Evolutionary conservation across 1,140 invertebrate genomes (phyloP).

Genomic region (Eueides isabella): DNA sequence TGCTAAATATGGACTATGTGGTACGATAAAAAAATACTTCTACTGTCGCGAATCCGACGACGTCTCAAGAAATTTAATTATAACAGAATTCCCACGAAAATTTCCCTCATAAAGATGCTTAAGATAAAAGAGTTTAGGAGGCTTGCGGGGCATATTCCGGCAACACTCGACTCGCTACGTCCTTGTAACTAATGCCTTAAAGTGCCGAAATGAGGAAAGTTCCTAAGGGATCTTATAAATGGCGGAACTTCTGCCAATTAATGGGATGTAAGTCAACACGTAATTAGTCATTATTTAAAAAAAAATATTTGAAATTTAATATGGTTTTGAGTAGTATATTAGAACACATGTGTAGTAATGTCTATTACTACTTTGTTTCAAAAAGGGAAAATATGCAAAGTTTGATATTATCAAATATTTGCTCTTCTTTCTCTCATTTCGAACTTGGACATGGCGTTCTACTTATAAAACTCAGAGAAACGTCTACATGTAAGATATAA

Average conservation of each 20-base stretch:
- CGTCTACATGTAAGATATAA: too few species aligned
- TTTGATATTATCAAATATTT: too few species aligned
- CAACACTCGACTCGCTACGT: constrained; percentile 33
- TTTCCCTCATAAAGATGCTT: constrained; percentile 62
- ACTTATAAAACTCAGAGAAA: too few species aligned
- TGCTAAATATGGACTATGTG: too few species aligned
- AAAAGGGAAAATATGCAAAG: too few species aligned
- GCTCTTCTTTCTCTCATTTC: too few species aligned
- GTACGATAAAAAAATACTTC: constrained; percentile 25
- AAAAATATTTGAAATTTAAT: background rate
- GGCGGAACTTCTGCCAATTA: constrained; percentile 24
- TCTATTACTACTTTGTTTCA: too few species aligned
- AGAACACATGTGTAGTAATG: too few species aligned
- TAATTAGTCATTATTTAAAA: constrained; percentile 15
- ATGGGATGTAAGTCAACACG: constrained; percentile 24
- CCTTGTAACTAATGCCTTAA: constrained; percentile 29
- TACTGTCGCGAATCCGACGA: constrained; percentile 52
- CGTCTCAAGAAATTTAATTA: constrained; percentile 66
- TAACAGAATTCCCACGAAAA: constrained; percentile 57
- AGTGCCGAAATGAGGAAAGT: constrained; percentile 28
- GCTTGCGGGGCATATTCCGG: constrained; percentile 29
- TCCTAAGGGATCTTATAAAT: constrained; percentile 26
- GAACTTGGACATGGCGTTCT: too few species aligned
- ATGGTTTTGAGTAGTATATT: background rate
- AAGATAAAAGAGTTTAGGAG: constrained; percentile 51